Percentiles rank a stretch among this genome's conserved stretches.
Conservation (phyloP, 2,797 vertebrate species). For the Trichosurus vulpecula region DNA sequence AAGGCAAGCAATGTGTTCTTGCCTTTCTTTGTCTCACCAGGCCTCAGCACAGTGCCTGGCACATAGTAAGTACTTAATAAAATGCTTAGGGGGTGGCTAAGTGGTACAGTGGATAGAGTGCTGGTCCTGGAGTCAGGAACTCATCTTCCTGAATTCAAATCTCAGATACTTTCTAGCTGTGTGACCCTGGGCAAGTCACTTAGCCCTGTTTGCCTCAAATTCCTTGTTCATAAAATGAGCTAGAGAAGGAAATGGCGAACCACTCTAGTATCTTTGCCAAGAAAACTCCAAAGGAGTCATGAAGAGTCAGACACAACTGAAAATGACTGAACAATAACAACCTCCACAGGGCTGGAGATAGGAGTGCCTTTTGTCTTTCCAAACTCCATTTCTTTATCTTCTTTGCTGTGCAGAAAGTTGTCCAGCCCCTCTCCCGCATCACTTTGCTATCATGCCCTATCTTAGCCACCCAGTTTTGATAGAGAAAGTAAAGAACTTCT, state of each 20-base stretch:
- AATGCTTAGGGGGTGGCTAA: not conserved
- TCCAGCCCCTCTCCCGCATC: not conserved
- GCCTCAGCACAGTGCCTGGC: not conserved
- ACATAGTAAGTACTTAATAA: not conserved
- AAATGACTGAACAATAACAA: not conserved
- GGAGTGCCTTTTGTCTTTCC: no score
- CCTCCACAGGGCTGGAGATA: not conserved
- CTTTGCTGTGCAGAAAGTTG: not conserved
- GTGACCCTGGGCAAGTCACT: no score
- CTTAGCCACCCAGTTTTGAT: not conserved
- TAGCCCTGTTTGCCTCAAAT: not conserved
- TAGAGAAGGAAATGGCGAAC: not conserved
- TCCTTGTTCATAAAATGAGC: not conserved
- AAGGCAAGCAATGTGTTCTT: no score
- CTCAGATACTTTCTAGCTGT: not conserved
- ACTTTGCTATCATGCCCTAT: not conserved
- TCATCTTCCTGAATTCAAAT: not conserved
- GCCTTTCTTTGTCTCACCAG: no score
- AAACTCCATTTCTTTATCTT: not conserved
- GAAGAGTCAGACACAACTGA: not conserved
- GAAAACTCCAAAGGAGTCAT: not conserved
- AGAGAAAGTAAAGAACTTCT: not conserved
- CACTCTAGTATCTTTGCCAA: not conserved
- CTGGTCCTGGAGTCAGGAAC: not conserved
- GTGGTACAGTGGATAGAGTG: not conserved